Conservation (phyloP, 2,888 invertebrate species). For the Oxyteleia sp. region DNA sequence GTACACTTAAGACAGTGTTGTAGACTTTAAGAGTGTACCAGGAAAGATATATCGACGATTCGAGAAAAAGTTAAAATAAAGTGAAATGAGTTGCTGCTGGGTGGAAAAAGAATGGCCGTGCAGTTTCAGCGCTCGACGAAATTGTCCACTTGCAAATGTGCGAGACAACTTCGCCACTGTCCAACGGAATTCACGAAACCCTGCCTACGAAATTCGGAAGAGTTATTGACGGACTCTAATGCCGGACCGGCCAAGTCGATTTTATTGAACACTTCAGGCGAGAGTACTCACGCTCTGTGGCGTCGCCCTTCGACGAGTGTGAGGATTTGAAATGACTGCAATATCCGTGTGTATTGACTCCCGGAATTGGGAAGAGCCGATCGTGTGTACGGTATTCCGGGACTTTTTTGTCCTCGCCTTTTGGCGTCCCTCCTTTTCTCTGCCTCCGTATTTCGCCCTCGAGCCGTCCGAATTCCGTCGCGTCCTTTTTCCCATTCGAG, state of each 20-base stretch:
- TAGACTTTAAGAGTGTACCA: too few species aligned
- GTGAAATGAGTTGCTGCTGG: too few species aligned
- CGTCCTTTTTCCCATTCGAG: conserved; percentile 49
- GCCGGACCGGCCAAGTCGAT: conserved; percentile 76
- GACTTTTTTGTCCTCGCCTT: conserved; percentile 38
- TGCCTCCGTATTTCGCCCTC: conserved; percentile 30
- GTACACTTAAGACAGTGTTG: too few species aligned
- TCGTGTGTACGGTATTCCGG: conserved; percentile 73
- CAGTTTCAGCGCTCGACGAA: conserved; percentile 21
- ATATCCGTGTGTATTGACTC: conserved; percentile 84
- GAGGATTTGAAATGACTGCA: conserved; percentile 83
- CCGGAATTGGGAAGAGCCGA: conserved; percentile 82
- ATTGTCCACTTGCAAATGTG: not conserved
- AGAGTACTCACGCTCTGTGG: conserved; percentile 59
- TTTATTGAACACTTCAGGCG: conserved; percentile 81
- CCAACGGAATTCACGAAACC: not conserved
- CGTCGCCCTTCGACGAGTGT: conserved; percentile 69
- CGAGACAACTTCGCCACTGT: not conserved
- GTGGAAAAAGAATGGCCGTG: too few species aligned
- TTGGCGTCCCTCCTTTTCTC: conserved; percentile 26
- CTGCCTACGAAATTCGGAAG: conserved; percentile 34
- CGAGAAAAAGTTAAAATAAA: too few species aligned
- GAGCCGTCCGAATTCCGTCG: conserved; percentile 39
- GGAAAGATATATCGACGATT: too few species aligned
- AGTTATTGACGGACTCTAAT: conserved; percentile 36